Evolutionary conservation across 2,888 invertebrate species (phyloP), one percentile per base, ranked within the genome.

Genomic region (Saturnia pavonia): DNA sequence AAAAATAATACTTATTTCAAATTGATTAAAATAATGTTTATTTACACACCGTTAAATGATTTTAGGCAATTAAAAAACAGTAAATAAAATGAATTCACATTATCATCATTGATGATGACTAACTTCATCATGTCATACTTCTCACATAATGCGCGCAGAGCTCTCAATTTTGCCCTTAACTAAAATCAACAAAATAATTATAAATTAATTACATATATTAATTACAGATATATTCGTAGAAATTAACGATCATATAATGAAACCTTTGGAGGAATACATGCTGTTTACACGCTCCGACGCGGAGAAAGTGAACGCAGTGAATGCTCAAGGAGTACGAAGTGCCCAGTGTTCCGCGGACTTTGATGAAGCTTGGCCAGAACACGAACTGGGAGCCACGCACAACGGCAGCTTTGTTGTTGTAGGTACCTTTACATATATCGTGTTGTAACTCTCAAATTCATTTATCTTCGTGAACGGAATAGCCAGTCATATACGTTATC

Each of bases 221-320:
- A n/a, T 74, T 72, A 4, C 88, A 98, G 98, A 98, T 88, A 97
- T 98, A 67, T 96, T 97, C 76, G 96, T 98, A 73, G 96, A 97
- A 90, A 96, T 98, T 73, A 97, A 98, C 85, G 96, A 96, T 45
- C 95, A 96, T 76, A 93, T 94, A 71, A 97, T 98, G 97, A 97
- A 97, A 82, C 98, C 98, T 0, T 88, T 98, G 68, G 98, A 98
- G 88, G 98, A 98, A 82, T 98, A 98, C 88, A 98, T 98, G 97
- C 90, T 97, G n/a, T 98, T 97, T 86, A 97, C 97, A 6, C 97
- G 97, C 79, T 96, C 96, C 19, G 97, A 96, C 70, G 96, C 97
- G 34, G 97, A 97, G 85, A 97, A 97, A 77, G 97, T 98, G 34
- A 96, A 97, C 72, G 97, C 97, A n/a, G 97, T 97, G 16, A 97